These are phyloP conservation scores for Hymenochirus boettgeri DNA, from an alignment of 2,113 vertebrate species.

Conservation along the genomic window DNA sequence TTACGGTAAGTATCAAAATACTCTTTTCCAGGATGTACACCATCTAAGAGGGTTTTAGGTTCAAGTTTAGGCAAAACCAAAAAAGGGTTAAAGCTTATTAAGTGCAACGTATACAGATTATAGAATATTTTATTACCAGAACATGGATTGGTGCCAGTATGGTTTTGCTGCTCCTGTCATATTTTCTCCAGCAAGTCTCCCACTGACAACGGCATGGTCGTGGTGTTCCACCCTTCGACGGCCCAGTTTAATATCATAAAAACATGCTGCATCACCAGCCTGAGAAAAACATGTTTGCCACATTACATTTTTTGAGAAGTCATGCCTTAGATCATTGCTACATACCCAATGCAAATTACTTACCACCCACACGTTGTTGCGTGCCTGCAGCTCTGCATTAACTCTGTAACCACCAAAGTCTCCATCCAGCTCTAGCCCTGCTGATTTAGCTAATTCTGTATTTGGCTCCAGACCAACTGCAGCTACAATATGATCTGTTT, in stretches of 20 bases:
- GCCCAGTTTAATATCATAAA: slow-evolving; percentile 94
- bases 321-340: not conserved
- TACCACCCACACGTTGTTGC: slow-evolving; percentile 98
- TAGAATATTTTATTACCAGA: too few relatives aligned
- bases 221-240: slow-evolving; percentile 92
- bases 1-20: too few relatives aligned
- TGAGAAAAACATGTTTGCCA: slow-evolving; percentile 44
- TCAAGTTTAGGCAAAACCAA: too few relatives aligned
- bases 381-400: slow-evolving; percentile 92
- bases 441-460: slow-evolving; percentile 87
- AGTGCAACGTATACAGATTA: too few relatives aligned
- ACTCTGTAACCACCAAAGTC: slow-evolving; percentile 94
- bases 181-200: slow-evolving; percentile 91
- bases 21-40: too few relatives aligned
- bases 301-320: not conserved
- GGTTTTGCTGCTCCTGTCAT: slow-evolving; percentile 95
- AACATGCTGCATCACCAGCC: slow-evolving; percentile 95
- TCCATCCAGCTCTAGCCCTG: slow-evolving; percentile 89
- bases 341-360: slow-evolving; percentile 49
- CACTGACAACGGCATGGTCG: slow-evolving; percentile 93
- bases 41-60: too few relatives aligned
- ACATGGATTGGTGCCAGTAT: slow-evolving; percentile 99
- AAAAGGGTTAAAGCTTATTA: too few relatives aligned
- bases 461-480: slow-evolving; percentile 93
- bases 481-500: slow-evolving; percentile 91